Conservation (phyloP, 53 echinoderm and acorn worm species). For the Arbacia lixula region DNA sequence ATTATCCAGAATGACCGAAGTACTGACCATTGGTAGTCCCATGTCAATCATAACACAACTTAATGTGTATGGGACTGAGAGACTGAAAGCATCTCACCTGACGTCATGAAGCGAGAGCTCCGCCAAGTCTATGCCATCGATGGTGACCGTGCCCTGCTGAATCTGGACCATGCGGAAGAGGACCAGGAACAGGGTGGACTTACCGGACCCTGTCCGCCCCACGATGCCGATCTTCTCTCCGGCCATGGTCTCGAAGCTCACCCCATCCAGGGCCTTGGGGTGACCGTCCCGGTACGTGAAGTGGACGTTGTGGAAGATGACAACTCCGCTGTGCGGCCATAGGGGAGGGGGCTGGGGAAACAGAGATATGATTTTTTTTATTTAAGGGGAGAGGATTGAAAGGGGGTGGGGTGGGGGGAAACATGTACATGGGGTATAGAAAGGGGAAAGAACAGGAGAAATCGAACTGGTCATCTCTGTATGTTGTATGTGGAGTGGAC, state of each 20-base stretch:
- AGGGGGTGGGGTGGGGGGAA: too few relatives aligned
- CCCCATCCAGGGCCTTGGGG: conserved; percentile 91
- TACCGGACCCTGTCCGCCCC: conserved; percentile 97
- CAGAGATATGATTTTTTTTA: too few relatives aligned
- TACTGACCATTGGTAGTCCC: too few relatives aligned
- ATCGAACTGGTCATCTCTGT: too few relatives aligned
- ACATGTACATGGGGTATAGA: too few relatives aligned
- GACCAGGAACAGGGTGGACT: conserved; percentile 86
- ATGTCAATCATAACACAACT: too few relatives aligned
- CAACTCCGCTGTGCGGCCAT: conserved; percentile 81
- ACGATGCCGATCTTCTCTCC: conserved; percentile 98
- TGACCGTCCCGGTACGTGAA: conserved; percentile 84
- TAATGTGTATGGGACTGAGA: too few relatives aligned
- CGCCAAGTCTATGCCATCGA: conserved; percentile 81
- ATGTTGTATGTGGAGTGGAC: conserved; percentile 84
- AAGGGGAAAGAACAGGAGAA: too few relatives aligned
- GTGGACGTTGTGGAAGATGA: conserved; percentile 71
- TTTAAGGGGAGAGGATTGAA: too few relatives aligned
- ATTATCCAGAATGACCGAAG: too few relatives aligned
- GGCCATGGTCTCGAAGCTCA: conserved; percentile 75
- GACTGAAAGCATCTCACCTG: conserved; percentile 61
- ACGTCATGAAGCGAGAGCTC: conserved; percentile 82
- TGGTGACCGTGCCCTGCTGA: conserved; percentile 71
- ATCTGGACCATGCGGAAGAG: conserved; percentile 94
- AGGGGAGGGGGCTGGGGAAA: conserved; percentile 60